Evolutionary conservation across 2,888 invertebrate species (phyloP).

Genomic region (Ypsolopha sequella): DNA sequence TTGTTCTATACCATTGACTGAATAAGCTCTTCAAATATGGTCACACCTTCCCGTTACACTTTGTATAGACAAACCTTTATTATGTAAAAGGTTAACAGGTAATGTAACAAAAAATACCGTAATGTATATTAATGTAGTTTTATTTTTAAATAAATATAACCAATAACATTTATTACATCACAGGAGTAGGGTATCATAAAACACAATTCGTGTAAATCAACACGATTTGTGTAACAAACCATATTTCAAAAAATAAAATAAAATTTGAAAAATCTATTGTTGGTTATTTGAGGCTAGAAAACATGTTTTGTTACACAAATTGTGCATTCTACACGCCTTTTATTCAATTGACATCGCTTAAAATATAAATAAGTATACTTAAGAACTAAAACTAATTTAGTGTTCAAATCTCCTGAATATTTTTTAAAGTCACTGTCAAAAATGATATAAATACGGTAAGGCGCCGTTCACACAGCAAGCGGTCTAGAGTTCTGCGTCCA

Average conservation of each 20-base stretch:
- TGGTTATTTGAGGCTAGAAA: background rate
- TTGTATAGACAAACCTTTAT: too few relatives aligned
- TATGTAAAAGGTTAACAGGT: too few relatives aligned
- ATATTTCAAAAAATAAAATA: background rate
- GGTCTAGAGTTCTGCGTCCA: too few relatives aligned
- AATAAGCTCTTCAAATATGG: too few relatives aligned
- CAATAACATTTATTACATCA: constrained; percentile 72
- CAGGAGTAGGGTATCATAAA: constrained; percentile 68
- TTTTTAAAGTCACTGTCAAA: too few relatives aligned
- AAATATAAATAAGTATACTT: constrained; percentile 41
- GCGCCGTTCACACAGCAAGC: too few relatives aligned
- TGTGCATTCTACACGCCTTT: constrained; percentile 25
- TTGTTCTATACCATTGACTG: too few relatives aligned
- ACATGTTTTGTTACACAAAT: background rate
- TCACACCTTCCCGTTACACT: too few relatives aligned
- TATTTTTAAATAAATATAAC: constrained; percentile 71
- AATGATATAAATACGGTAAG: too few relatives aligned
- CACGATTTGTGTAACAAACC: background rate
- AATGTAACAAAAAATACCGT: too few relatives aligned
- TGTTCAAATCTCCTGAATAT: too few relatives aligned
- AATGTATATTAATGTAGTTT: constrained; percentile 63
- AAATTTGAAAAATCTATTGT: background rate
- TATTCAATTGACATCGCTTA: constrained; percentile 57
- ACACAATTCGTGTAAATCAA: constrained; percentile 41
- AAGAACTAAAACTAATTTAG: background rate